These are phyloP conservation scores for Eristalis arbustorum DNA, from an alignment of 2,888 invertebrate species.

Conservation along the genomic window DNA sequence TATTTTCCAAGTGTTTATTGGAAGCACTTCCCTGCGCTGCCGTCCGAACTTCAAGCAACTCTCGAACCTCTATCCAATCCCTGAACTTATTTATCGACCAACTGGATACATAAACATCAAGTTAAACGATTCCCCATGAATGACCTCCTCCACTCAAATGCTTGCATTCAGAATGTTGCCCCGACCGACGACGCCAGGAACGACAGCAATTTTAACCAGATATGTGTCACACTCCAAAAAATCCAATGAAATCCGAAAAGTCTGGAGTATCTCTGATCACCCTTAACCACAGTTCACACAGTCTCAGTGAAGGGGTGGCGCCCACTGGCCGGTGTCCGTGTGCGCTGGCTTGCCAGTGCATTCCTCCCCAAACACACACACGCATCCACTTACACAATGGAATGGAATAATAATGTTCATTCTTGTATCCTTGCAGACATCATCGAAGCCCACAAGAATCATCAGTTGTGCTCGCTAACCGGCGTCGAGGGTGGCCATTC, in stretches of 20 bases:
- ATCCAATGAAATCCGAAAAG: not conserved
- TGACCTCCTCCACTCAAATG: not conserved
- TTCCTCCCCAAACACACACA: not conserved
- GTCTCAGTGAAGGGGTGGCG: not conserved
- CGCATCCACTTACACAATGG: not conserved
- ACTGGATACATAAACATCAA: not conserved
- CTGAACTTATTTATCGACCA: not conserved
- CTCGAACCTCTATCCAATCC: not conserved
- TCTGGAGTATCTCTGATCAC: not conserved
- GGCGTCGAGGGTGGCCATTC: conserved; percentile 89
- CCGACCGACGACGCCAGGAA: not conserved
- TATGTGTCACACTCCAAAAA: not conserved
- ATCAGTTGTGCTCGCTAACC: conserved; percentile 86
- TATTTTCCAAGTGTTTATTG: not conserved
- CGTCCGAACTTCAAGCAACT: not conserved
- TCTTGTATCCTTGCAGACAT: conserved; percentile 82
- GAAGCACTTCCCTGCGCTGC: not conserved
- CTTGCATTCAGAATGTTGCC: not conserved
- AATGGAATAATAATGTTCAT: conserved; percentile 7
- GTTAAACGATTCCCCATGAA: not conserved
- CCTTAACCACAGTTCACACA: not conserved
- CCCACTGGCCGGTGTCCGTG: too few relatives aligned
- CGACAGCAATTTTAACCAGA: not conserved
- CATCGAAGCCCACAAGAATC: conserved; percentile 84
- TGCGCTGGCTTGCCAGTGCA: not conserved